Base-by-base conservation (phyloP, 2,113 vertebrate species). In the Eptesicus fuscus region DNA sequence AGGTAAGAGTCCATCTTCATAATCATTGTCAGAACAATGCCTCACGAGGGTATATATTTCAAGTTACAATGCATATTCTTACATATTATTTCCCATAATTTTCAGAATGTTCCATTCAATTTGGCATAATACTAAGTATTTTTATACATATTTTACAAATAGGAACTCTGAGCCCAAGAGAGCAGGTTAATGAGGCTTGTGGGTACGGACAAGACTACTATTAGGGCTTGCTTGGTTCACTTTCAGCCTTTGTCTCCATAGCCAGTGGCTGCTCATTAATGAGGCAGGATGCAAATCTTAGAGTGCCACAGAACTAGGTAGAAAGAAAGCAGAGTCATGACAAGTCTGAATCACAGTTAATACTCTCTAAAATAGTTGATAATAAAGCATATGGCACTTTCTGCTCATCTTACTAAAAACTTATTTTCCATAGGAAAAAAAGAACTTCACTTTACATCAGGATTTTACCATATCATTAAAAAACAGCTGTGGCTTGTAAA, bases 1-100 rank as follows among this genome's bases (percentile, higher is more conserved):
- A 91, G 97, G 98, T 98, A 97, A 98, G 97, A 92, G 22, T 9
- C 37, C 14, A 35, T 22, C 40, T 74, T 88, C 35, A 78, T 16
- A 56, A 42, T 61, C 35, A 63, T 9, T 9, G n/a, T 70, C 28
- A 77, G 51, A 92, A 69, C 70, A 61, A 35, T 9, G 70, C 6
- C 20, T 30, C 35, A 59, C 4, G 17, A 32, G 16, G 8, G 30
- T 49, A 47, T 76, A 20, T 49, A 32, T 49, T 76, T 32, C 73
- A 76, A 76, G 13, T 85, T 53, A 91, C 18, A 70, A 7, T 40
- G 28, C 5, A 42, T 4, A 11, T 37, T 28, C 23, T 35, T 32
- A 61, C 22, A 32, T 53, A 37, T 37, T 47, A 65, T n/a, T 32
- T 88, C 77, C 59, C 20, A 25, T 49, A 16, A 32, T 88, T 67